A percentile compares a stretch with the other conserved stretches of the same genome.
phyloP scores from a whole-genome alignment of 2,797 vertebrate genomes.

The Macropodus opercularis region DNA sequence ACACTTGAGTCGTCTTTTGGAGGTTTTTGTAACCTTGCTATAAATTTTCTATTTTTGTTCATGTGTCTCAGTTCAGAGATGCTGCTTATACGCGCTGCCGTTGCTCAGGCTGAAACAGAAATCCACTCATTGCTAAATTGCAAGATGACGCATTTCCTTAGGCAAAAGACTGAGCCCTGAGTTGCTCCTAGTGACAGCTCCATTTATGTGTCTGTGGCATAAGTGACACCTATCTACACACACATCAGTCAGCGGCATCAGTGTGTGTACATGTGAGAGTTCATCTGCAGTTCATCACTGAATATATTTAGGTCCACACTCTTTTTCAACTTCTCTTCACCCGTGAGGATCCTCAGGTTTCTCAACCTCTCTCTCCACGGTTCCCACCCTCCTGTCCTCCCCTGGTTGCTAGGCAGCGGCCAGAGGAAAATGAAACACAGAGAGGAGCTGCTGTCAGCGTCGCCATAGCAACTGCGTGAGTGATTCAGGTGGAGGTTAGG shows the following conservation, averaged over 20 bases:
- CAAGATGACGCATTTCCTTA: background rate
- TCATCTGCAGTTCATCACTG: background rate
- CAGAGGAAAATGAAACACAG: conserved; percentile 70
- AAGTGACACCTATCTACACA: background rate
- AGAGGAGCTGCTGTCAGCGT: conserved; percentile 77
- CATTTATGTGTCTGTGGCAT: background rate
- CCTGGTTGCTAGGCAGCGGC: conserved; percentile 81
- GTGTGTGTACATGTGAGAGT: background rate
- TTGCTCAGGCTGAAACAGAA: background rate
- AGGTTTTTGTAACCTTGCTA: no score
- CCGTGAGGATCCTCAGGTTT: conserved; percentile 47
- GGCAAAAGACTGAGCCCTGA: no score
- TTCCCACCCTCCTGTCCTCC: conserved; percentile 62
- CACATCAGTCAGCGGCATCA: no score
- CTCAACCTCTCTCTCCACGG: conserved; percentile 27
- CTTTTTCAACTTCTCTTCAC: conserved; percentile 48
- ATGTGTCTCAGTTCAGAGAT: no score
- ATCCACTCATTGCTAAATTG: background rate
- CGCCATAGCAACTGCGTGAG: conserved; percentile 81
- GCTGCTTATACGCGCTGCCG: no score
- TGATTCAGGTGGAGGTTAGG: conserved; percentile 80
- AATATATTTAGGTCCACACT: background rate
- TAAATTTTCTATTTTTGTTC: no score
- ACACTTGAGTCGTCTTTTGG: no score
- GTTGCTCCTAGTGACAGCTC: background rate